Conservation (phyloP, 2,113 vertebrate species). For the Tragelaphus strepsiceros region DNA sequence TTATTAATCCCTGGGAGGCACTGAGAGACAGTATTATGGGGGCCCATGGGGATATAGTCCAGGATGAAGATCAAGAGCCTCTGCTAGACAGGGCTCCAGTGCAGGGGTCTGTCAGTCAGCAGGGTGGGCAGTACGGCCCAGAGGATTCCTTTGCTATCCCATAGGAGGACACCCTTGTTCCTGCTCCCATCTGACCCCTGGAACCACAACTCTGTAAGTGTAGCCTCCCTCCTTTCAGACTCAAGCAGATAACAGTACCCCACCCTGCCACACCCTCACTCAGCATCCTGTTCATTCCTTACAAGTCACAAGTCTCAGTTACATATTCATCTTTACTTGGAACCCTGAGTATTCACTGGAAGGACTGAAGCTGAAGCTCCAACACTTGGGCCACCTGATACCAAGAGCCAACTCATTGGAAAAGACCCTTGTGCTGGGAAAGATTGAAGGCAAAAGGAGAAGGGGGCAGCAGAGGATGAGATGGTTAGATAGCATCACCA, state of each 20-base stretch:
- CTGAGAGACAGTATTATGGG: too few species aligned
- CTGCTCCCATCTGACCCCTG: neutral
- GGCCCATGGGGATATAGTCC: neutral
- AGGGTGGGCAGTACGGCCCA: neutral
- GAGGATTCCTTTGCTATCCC: neutral
- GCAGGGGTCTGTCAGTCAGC: neutral
- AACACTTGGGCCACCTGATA: neutral
- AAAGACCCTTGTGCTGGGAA: neutral
- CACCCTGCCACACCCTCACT: neutral
- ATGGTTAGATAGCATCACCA: neutral
- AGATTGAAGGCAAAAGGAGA: neutral
- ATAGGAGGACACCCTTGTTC: neutral
- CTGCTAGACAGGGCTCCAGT: neutral
- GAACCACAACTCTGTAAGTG: neutral
- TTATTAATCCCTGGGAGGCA: neutral
- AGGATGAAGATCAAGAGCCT: neutral
- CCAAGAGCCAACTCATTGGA: neutral
- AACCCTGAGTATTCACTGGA: neutral
- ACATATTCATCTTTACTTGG: neutral
- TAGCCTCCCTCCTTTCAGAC: neutral
- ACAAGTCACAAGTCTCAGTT: neutral
- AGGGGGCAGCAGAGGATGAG: neutral
- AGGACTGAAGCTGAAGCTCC: neutral
- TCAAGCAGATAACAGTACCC: neutral
- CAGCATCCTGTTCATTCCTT: neutral